phyloP scores from a whole-genome alignment of 37 sponge, comb jelly and placozoan species.

The Cliona cf. orientalis region DNA sequence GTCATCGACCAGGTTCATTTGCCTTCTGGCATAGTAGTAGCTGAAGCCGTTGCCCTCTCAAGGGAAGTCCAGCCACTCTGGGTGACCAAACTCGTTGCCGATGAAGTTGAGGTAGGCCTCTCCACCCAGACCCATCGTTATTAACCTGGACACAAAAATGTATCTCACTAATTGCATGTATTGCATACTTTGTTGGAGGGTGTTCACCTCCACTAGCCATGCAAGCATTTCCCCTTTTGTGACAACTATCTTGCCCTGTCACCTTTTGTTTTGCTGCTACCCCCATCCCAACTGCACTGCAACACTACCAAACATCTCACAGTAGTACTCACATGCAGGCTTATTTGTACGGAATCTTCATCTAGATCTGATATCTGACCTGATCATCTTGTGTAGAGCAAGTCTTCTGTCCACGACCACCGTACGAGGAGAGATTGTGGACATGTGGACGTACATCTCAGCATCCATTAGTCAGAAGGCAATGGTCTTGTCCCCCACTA shows the following conservation, averaged over 20 bases:
- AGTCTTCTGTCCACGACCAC: constrained; percentile 82
- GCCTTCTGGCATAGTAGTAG: constrained; percentile 92
- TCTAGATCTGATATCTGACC: constrained; percentile 2
- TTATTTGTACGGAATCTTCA: too few relatives aligned
- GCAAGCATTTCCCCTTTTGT: too few relatives aligned
- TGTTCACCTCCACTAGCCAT: too few relatives aligned
- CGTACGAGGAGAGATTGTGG: constrained; percentile 66
- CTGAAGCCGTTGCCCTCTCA: constrained; percentile 86
- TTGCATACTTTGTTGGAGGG: too few relatives aligned
- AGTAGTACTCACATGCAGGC: too few relatives aligned
- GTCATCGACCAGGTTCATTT: constrained; percentile 87
- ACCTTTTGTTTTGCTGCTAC: too few relatives aligned
- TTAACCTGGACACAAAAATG: constrained; percentile 38
- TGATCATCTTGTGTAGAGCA: constrained; percentile 96
- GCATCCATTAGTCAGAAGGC: constrained; percentile 99
- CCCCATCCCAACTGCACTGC: too few relatives aligned
- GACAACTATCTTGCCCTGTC: too few relatives aligned
- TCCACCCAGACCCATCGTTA: constrained; percentile 95
- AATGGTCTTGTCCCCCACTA: constrained; percentile 98
- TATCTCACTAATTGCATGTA: too few relatives aligned
- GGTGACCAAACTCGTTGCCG: constrained; percentile 99
- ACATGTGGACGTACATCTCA: constrained; percentile 98
- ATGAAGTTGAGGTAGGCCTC: constrained; percentile 96
- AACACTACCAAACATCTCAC: too few relatives aligned
- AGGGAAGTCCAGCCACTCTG: constrained; percentile 99